A percentile compares a stretch with the other conserved stretches of the same genome.
Conservation (phyloP, 2,888 invertebrate species). For the Ophion ellenae region DNA sequence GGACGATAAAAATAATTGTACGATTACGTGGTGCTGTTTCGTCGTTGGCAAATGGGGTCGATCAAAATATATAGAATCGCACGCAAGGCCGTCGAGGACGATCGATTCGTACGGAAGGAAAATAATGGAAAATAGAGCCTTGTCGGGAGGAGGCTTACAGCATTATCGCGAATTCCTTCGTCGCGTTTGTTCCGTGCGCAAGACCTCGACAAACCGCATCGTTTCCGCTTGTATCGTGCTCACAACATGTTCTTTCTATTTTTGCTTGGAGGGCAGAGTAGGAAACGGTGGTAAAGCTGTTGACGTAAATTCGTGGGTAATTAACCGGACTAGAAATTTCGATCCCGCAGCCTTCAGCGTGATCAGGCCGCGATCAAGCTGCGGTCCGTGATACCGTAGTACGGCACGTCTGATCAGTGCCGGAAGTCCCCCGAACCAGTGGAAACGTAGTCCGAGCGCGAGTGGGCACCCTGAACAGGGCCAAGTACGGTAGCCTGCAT, state of each 20-base stretch:
- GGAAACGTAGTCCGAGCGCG: too few relatives aligned
- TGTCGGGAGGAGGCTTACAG: slow-evolving; percentile 28
- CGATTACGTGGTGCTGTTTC: not conserved
- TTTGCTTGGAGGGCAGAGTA: not conserved
- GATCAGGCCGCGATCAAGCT: too few relatives aligned
- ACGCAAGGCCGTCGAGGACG: slow-evolving; percentile 46
- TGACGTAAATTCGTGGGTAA: too few relatives aligned
- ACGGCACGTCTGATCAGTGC: too few relatives aligned
- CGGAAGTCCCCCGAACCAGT: too few relatives aligned
- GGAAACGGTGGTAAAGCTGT: not conserved
- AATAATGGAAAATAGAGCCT: slow-evolving; percentile 47
- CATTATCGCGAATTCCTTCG: slow-evolving; percentile 31
- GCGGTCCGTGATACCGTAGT: too few relatives aligned
- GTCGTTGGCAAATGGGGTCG: slow-evolving; percentile 19
- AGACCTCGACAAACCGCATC: slow-evolving; percentile 8
- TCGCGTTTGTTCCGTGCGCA: slow-evolving; percentile 2
- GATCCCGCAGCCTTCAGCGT: too few relatives aligned
- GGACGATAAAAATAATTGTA: not conserved
- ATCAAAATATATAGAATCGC: slow-evolving; percentile 38
- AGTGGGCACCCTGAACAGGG: too few relatives aligned
- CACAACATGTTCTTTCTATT: not conserved
- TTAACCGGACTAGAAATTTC: too few relatives aligned
- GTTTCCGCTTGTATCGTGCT: not conserved
- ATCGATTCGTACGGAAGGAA: slow-evolving; percentile 43
- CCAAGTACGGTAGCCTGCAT: too few relatives aligned